Percentiles rank a stretch among this genome's conserved stretches.
These are phyloP conservation scores for Ivindomyrus marchei DNA, from an alignment of 2,113 vertebrate species.

Conservation along the genomic window DNA sequence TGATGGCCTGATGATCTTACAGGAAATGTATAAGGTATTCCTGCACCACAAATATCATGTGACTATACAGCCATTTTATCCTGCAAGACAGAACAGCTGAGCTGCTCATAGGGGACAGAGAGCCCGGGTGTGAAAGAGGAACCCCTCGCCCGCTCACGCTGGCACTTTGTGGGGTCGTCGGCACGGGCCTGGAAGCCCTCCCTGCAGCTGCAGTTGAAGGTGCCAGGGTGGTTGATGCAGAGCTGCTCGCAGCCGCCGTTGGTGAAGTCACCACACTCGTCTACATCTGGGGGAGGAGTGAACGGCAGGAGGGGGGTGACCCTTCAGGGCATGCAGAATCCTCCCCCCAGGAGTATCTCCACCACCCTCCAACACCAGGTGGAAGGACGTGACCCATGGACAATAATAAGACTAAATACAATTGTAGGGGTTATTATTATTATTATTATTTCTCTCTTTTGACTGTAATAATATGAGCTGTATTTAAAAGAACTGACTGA, in stretches of 20 bases:
- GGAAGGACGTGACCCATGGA: neutral
- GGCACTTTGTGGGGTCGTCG: slow-evolving; percentile 59
- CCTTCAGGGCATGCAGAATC: neutral
- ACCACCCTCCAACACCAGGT: neutral
- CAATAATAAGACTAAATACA: neutral
- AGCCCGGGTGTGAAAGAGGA: neutral
- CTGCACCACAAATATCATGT: neutral
- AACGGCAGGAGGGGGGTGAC: neutral
- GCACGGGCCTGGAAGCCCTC: slow-evolving; percentile 48
- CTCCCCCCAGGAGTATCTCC: neutral
- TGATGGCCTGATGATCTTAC: neutral
- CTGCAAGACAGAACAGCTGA: neutral
- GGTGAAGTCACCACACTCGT: slow-evolving; percentile 64
- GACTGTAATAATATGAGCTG: neutral
- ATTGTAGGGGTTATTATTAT: neutral
- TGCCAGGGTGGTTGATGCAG: slow-evolving; percentile 57
- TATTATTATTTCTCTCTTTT: neutral
- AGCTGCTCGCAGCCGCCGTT: slow-evolving; percentile 67
- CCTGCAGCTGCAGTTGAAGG: slow-evolving; percentile 62
- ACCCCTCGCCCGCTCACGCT: slow-evolving; percentile 50
- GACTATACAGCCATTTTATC: neutral
- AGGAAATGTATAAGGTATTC: neutral
- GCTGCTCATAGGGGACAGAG: neutral
- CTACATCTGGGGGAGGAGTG: slow-evolving; percentile 48
- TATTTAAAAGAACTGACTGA: neutral